A percentile compares a stretch with the other conserved stretches of the same genome.
phyloP scores from a whole-genome alignment of 2,797 vertebrate genomes.

The Argya squamiceps region DNA sequence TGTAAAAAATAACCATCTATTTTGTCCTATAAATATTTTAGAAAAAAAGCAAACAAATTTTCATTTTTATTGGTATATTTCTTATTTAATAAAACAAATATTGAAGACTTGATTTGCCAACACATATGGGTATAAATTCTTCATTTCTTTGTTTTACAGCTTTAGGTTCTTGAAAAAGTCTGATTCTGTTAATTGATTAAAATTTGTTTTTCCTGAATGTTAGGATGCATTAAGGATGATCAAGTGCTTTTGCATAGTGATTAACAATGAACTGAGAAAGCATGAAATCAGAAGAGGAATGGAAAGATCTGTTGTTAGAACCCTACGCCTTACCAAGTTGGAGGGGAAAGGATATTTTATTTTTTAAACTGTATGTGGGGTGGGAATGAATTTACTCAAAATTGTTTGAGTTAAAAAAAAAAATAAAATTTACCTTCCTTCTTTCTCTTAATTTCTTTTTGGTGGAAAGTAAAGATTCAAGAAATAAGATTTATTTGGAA shows the following conservation, averaged over 20 bases:
- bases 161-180: background rate
- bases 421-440: background rate
- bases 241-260: background rate
- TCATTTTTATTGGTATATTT: background rate
- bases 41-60: background rate
- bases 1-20: background rate
- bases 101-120: background rate
- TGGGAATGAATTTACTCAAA: background rate
- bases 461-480: background rate
- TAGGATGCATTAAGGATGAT: background rate
- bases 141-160: background rate
- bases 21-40: background rate
- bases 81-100: background rate
- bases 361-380: rapidly evolving
- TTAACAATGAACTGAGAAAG: background rate
- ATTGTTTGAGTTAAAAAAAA: background rate
- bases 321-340: rapidly evolving
- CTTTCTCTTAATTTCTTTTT: background rate
- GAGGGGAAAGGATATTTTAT: background rate
- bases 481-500: background rate
- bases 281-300: background rate
- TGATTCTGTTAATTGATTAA: background rate
- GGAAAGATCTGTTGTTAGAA: background rate
- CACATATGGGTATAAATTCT: background rate
- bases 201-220: background rate